A percentile compares a stretch with the other conserved stretches of the same genome.
Conservation (phyloP, 2,888 invertebrate species). For the Neuroscelio doddi region DNA sequence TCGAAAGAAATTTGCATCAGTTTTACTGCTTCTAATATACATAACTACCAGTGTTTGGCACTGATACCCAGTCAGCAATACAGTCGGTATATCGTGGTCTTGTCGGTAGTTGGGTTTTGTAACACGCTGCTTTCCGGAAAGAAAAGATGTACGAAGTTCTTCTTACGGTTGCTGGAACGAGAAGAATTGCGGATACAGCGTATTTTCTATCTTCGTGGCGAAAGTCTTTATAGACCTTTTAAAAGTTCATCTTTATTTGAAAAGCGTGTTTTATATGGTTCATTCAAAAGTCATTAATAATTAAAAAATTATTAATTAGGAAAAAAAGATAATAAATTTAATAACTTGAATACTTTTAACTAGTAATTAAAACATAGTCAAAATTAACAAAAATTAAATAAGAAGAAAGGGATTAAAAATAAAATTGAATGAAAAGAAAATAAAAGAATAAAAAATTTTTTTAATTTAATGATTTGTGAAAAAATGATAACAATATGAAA, state of each 20-base stretch:
- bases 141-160: constrained; percentile 51
- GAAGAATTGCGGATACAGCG: constrained; percentile 54
- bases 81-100: constrained; percentile 36
- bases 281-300: not conserved
- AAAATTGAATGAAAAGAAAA: not conserved
- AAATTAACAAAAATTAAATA: not conserved
- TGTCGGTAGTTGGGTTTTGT: constrained; percentile 40
- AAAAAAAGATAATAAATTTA: no score
- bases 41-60: constrained; percentile 68
- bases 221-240: constrained; percentile 47
- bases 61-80: constrained; percentile 57
- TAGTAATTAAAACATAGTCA: not conserved
- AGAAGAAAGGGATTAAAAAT: not conserved
- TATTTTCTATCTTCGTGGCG: constrained; percentile 41
- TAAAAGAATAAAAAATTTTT: no score
- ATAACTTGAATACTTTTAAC: no score
- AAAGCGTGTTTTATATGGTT: constrained; percentile 16
- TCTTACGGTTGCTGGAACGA: constrained; percentile 45
- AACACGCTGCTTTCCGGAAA: constrained; percentile 46
- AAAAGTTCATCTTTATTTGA: constrained; percentile 34
- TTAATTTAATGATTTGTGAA: no score
- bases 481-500: no score
- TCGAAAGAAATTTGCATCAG: constrained; percentile 69
- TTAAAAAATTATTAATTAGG: not conserved
- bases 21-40: constrained; percentile 66